phyloP scores from a whole-genome alignment of 2,888 invertebrate species.

The Acleris sparsana region DNA sequence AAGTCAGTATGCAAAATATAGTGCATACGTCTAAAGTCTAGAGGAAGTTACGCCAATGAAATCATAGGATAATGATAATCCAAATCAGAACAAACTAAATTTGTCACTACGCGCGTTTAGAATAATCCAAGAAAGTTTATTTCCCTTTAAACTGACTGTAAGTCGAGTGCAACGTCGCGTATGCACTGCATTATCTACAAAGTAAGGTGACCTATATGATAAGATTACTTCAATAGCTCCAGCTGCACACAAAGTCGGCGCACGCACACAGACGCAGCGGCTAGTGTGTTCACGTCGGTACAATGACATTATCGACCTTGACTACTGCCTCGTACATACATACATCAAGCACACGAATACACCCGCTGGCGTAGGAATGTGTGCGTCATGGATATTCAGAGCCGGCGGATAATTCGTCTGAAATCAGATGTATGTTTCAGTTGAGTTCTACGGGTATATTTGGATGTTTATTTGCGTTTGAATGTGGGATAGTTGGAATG shows the following conservation, averaged over 20 bases:
- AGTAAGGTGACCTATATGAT: conserved; percentile 83
- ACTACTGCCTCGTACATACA: conserved; percentile 71
- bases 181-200: conserved; percentile 70
- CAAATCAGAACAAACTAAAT: neutral
- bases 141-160: conserved; percentile 29
- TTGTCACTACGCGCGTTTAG: conserved; percentile 7
- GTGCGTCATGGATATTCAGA: conserved; percentile 65
- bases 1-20: too few relatives aligned
- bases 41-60: neutral
- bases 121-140: conserved; percentile 33
- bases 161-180: conserved; percentile 49
- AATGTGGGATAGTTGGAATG: conserved; percentile 54
- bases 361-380: conserved; percentile 58
- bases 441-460: conserved; percentile 39
- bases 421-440: conserved; percentile 47
- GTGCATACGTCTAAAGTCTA: neutral
- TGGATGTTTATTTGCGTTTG: conserved; percentile 45
- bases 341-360: conserved; percentile 56
- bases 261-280: conserved; percentile 16
- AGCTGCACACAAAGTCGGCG: conserved; percentile 51
- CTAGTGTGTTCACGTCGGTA: conserved; percentile 69
- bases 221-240: conserved; percentile 78
- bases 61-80: neutral
- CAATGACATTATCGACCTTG: conserved; percentile 83
- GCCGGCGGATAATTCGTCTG: conserved; percentile 56